A percentile compares a stretch with the other conserved stretches of the same genome.
phyloP scores from a whole-genome alignment of 2,888 invertebrate species.

The Trachelus troglodyta region DNA sequence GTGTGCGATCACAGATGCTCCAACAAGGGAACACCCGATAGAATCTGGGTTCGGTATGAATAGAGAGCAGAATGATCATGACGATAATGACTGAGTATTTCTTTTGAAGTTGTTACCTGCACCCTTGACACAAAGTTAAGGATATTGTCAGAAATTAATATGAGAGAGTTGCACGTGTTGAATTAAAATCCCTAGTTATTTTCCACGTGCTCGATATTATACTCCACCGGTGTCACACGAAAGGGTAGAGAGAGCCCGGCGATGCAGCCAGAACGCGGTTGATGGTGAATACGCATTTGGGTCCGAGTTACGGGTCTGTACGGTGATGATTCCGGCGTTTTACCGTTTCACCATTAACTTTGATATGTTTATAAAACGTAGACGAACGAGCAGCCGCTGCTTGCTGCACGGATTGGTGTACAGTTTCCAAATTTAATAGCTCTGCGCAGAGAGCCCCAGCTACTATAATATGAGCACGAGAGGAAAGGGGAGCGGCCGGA shows the following conservation, averaged over 20 bases:
- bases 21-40: not conserved
- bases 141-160: not conserved
- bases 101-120: not conserved
- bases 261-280: constrained; percentile 1
- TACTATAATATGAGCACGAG: constrained; percentile 4
- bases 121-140: too few species aligned
- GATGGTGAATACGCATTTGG: constrained; percentile 33
- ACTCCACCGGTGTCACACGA: constrained; percentile 1
- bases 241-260: not conserved
- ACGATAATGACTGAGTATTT: not conserved
- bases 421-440: constrained; percentile 61
- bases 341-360: constrained; percentile 49
- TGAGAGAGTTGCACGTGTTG: not conserved
- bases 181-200: not conserved
- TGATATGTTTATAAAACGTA: constrained; percentile 59
- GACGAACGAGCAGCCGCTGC: constrained; percentile 17
- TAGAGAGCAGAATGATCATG: not conserved
- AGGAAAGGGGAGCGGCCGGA: constrained; percentile 18
- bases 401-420: constrained; percentile 31
- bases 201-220: not conserved
- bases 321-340: not conserved
- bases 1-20: not conserved
- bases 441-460: constrained; percentile 36
- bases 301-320: constrained; percentile 39
- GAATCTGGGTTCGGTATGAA: not conserved